These are phyloP conservation scores for Prochilodus magdalenae DNA, from an alignment of 2,113 vertebrate genomes.

Conservation along the genomic window DNA sequence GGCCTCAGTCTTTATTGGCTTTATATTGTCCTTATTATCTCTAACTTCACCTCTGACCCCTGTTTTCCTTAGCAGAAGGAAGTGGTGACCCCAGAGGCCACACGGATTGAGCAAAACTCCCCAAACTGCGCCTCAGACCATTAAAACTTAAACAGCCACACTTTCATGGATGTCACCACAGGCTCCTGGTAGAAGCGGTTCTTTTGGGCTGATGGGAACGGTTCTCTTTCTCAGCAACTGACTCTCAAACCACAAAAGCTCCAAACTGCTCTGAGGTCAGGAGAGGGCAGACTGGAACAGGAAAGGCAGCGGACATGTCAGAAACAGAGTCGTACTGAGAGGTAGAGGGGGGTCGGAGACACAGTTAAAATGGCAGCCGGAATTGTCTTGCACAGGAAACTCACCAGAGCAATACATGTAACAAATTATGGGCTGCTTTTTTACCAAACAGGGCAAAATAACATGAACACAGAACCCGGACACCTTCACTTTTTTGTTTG, in stretches of 20 bases:
- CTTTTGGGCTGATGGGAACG: neutral
- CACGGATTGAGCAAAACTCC: neutral
- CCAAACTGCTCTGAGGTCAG: constrained; percentile 5
- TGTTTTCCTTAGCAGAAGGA: constrained; percentile 12
- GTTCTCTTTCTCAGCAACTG: neutral
- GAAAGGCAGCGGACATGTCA: neutral
- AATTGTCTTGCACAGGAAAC: neutral
- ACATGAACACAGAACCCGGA: too few species aligned
- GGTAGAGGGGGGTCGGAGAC: neutral
- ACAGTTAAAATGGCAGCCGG: neutral
- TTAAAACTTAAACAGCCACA: neutral
- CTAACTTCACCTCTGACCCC: constrained; percentile 30
- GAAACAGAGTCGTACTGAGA: neutral
- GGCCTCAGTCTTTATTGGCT: neutral
- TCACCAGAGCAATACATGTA: too few species aligned
- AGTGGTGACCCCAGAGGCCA: constrained; percentile 26
- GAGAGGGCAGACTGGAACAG: neutral
- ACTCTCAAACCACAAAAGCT: neutral
- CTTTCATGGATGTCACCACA: neutral
- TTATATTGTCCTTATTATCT: constrained; percentile 25
- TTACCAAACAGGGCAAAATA: too few species aligned
- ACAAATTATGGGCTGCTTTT: too few species aligned
- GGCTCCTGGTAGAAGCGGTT: neutral
- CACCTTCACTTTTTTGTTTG: too few species aligned
- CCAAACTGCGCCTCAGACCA: neutral